Evolutionary conservation across 2,888 invertebrate genomes (phyloP), one percentile per base, ranked within the genome.

Genomic region (Pollenia labialis): DNA sequence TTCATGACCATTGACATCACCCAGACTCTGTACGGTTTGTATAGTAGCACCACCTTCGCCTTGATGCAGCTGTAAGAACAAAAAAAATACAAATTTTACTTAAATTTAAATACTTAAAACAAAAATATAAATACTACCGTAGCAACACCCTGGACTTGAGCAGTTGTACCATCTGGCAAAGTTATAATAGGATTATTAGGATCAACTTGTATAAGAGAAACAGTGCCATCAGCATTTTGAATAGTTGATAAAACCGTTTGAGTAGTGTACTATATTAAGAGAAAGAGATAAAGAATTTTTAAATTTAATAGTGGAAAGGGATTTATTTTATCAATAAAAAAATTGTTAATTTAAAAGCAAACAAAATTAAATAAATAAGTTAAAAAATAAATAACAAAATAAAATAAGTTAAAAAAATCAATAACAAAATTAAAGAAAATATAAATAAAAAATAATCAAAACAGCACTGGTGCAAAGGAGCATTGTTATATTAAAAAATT

Each of bases 171-270:
- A 94, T 99, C 98, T 0, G 98, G 98, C 92, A 99, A 95, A 64
- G 98, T 98, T 90, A 99, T 98, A 91, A 99, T 98, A 88, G 98
- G 97, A 94, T 97, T 97, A 93, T 96, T 97, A 77, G 98, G 97
- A 94, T 98, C 98, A 90, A 98, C 97, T 94, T 98, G 98, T 89
- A 99, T 98, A 88, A 99, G 96, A 87, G 98, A 98, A 88, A 99
- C 97, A 11, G 98, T 97, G 88, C 99, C 99, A 94, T 99, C 99
- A 0, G 98, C 97, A 94, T 99, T 99, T 90, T 97, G 98, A 93
- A 99, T 98, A 9, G 98, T 98, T 93, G 99, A 99, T 83, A 99
- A 95, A 90, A 99, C 97, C 9, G 98, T 97, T 87, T 98, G 97
- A 82, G 97, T 96, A 81, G 97, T 96, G 94, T 97, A 98, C 94